A percentile compares a stretch with the other conserved stretches of the same genome.
Conservation (phyloP, 2,113 vertebrate genomes). For the Gnathonemus longibarbis region DNA sequence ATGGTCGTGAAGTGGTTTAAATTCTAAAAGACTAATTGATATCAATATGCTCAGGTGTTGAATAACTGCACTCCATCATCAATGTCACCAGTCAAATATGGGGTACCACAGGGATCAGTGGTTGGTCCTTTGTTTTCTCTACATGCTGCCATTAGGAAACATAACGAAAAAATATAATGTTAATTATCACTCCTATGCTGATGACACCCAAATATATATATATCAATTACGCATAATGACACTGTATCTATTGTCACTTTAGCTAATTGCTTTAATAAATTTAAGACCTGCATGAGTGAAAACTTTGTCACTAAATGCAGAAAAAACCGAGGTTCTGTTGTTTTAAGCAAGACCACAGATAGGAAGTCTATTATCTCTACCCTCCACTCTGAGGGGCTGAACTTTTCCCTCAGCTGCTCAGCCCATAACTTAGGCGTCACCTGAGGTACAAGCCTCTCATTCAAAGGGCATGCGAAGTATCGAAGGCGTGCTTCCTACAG, state of each 20-base stretch:
- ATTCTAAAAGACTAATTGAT: neutral
- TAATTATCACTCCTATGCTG: neutral
- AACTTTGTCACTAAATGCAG: too few species aligned
- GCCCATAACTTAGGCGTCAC: neutral
- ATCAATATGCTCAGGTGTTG: neutral
- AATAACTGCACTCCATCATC: neutral
- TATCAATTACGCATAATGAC: neutral
- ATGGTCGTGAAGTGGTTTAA: neutral
- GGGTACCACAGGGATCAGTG: neutral
- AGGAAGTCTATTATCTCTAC: neutral
- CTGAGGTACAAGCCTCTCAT: neutral
- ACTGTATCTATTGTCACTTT: neutral
- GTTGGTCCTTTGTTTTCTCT: neutral
- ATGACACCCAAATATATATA: neutral
- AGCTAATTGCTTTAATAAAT: neutral
- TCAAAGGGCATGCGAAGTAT: neutral
- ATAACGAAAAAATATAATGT: too few species aligned
- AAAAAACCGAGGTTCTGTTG: neutral
- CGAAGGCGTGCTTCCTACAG: neutral
- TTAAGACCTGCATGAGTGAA: neutral
- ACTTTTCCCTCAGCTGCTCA: neutral
- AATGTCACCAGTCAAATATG: neutral
- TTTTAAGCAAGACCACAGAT: neutral
- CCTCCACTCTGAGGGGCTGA: neutral
- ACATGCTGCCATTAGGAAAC: too few species aligned